phyloP scores from a whole-genome alignment of 2,797 vertebrate genomes.

The Darevskia mixta region DNA sequence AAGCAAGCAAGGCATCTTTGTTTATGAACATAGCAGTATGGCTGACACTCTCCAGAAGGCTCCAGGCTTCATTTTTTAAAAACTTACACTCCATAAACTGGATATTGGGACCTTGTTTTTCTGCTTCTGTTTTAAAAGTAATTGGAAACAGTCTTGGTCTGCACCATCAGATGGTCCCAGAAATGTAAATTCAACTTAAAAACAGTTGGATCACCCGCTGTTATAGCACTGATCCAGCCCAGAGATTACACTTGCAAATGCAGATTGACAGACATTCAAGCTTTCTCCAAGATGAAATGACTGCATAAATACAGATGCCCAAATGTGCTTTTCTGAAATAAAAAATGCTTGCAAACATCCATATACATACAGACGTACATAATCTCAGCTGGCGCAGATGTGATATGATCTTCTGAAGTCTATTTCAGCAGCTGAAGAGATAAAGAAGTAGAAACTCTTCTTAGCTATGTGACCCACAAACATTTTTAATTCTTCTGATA shows the following conservation, averaged over 20 bases:
- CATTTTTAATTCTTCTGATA: not conserved
- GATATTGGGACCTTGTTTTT: slow-evolving; percentile 37
- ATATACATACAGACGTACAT: not conserved
- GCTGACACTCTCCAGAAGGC: slow-evolving; percentile 48
- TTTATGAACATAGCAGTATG: not conserved
- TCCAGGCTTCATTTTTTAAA: slow-evolving; percentile 19
- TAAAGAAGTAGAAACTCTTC: not conserved
- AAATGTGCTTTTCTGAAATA: slow-evolving; percentile 25
- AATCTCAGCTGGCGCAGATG: not conserved
- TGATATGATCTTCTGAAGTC: slow-evolving; percentile 10
- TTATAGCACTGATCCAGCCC: not conserved
- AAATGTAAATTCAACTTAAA: not conserved
- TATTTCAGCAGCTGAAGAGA: not conserved
- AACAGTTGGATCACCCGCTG: slow-evolving; percentile 1
- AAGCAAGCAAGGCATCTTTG: slow-evolving; percentile 34
- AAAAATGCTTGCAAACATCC: slow-evolving; percentile 15
- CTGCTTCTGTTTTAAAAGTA: slow-evolving; percentile 23
- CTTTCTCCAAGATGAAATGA: slow-evolving; percentile 9
- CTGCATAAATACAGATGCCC: slow-evolving; percentile 17
- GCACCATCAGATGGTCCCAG: not conserved
- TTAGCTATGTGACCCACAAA: not conserved
- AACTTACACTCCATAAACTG: slow-evolving; percentile 7
- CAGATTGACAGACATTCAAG: not conserved
- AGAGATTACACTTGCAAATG: not conserved
- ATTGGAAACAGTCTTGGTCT: not conserved